phyloP scores from a whole-genome alignment of 2,888 invertebrate genomes.

The Chloroclystis v-ata region DNA sequence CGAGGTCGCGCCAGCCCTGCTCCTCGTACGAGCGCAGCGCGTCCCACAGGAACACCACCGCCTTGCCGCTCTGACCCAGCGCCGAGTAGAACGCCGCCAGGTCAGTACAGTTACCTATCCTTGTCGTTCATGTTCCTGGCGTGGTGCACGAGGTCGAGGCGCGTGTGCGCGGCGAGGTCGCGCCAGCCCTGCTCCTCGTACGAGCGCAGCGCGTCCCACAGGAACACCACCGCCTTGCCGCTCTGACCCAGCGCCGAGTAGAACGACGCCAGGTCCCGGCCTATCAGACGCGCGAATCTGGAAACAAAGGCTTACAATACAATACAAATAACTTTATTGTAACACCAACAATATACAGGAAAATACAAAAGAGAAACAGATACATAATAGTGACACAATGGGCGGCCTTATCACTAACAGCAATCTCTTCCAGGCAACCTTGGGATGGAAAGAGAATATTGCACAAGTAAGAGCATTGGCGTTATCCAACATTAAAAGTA shows the following conservation, averaged over 20 bases:
- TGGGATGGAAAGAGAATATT: no score
- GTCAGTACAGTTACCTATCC: no score
- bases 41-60: constrained; percentile 92
- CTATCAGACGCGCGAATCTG: constrained; percentile 91
- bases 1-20: constrained; percentile 91
- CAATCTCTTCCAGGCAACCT: no score
- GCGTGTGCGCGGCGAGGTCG: constrained; percentile 88
- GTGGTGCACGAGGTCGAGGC: constrained; percentile 90
- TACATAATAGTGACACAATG: no score
- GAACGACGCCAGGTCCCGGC: constrained; percentile 92
- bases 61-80: constrained; percentile 90
- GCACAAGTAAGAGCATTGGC: no score
- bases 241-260: constrained; percentile 92
- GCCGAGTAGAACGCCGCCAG: constrained; percentile 94
- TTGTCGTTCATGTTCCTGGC: constrained; percentile 89
- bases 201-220: constrained; percentile 90
- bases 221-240: constrained; percentile 92
- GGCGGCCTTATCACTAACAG: no score
- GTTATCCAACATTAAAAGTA: no score
- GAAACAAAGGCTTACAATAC: not conserved
- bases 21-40: constrained; percentile 90
- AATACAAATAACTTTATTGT: no score
- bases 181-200: constrained; percentile 94
- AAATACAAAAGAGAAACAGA: no score
- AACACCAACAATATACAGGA: no score